A percentile compares a stretch with the other conserved stretches of the same genome.
Evolutionary conservation across 1,140 invertebrate genomes (phyloP).

Genomic region (Caenorhabditis inopinata): DNA sequence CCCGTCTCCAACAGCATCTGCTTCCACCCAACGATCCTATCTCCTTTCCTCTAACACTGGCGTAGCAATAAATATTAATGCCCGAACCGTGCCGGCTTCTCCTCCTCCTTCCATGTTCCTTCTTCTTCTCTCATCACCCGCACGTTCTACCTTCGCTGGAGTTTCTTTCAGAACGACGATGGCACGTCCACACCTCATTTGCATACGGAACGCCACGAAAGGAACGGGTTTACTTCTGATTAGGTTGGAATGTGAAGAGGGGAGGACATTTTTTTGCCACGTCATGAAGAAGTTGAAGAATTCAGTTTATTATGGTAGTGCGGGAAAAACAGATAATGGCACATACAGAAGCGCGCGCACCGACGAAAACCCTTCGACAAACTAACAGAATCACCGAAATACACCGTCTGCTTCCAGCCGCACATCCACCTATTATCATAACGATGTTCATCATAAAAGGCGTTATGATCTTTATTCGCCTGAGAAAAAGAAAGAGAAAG

Average conservation of each 20-base stretch:
- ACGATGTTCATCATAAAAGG: slow-evolving; percentile 33
- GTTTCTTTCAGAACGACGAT: slow-evolving; percentile 4
- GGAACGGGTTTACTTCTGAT: slow-evolving; percentile 25
- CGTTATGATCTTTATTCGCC: slow-evolving; percentile 28
- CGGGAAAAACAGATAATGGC: background rate
- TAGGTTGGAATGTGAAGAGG: slow-evolving; percentile 13
- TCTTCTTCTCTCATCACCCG: background rate
- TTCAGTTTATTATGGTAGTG: background rate
- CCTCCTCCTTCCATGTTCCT: too few relatives aligned
- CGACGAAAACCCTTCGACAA: too few relatives aligned
- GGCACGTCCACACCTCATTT: slow-evolving; percentile 31
- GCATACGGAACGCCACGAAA: slow-evolving; percentile 4
- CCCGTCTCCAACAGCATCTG: slow-evolving; percentile 16
- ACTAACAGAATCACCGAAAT: background rate
- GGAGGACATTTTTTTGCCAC: background rate
- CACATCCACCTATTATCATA: slow-evolving; percentile 33
- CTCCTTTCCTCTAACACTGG: background rate
- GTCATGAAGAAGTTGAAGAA: background rate
- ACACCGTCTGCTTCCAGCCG: background rate
- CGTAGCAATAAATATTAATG: slow-evolving; percentile 30
- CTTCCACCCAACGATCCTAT: background rate
- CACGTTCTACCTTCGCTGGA: background rate
- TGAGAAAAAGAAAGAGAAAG: slow-evolving; percentile 26
- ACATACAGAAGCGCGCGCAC: too few relatives aligned
- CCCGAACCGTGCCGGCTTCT: slow-evolving; percentile 8